These are phyloP conservation scores for Norana najaformis DNA, from an alignment of 2,888 invertebrate genomes.

Conservation along the genomic window DNA sequence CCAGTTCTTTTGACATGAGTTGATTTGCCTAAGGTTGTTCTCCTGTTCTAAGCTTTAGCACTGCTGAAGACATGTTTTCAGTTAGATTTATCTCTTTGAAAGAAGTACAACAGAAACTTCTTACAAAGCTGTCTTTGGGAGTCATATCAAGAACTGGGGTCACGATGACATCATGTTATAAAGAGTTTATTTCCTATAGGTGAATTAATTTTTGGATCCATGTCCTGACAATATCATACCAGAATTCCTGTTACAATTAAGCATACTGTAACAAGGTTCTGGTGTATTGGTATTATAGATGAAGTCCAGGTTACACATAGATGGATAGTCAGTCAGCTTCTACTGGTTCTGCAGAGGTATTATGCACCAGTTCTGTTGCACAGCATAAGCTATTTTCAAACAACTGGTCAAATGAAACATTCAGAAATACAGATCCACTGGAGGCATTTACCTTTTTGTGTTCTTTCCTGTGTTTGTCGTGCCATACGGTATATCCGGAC, in stretches of 20 bases:
- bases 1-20: not conserved
- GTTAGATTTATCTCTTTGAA: not conserved
- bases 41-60: not conserved
- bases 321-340: not conserved
- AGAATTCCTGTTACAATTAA: no score
- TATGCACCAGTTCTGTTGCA: not conserved
- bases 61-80: not conserved
- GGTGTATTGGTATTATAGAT: not conserved
- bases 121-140: no score
- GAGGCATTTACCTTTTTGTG: conserved; percentile 18
- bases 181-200: no score
- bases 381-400: not conserved
- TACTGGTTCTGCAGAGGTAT: not conserved
- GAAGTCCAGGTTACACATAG: not conserved
- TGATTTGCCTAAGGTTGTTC: not conserved
- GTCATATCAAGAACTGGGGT: no score
- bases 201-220: no score
- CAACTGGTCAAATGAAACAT: no score
- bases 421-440: not conserved
- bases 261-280: no score
- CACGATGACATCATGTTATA: no score
- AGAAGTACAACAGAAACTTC: no score
- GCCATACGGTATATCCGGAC: conserved; percentile 52
- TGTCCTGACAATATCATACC: no score
- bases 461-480: conserved; percentile 49